A percentile compares a stretch with the other conserved stretches of the same genome.
phyloP scores from a whole-genome alignment of 2,888 invertebrate genomes.

The Hyppa rectilinea region DNA sequence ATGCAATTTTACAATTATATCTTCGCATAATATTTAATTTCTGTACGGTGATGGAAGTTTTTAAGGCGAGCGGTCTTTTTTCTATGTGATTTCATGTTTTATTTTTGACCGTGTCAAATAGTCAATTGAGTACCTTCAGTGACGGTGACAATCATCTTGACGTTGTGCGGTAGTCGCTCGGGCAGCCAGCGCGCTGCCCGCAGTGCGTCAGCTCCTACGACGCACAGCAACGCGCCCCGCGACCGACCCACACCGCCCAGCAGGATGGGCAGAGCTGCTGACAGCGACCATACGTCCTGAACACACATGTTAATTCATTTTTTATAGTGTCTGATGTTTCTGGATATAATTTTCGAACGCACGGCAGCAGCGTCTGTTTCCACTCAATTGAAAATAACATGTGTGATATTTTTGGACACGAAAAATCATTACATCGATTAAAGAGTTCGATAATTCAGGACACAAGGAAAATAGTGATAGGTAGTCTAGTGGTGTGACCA shows the following conservation, averaged over 20 bases:
- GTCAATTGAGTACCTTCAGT: too few species aligned
- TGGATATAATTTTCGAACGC: neutral
- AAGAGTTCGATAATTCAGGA: neutral
- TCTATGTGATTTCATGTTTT: too few species aligned
- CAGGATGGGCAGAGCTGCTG: slow-evolving; percentile 90
- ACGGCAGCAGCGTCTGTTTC: neutral
- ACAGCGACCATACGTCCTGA: slow-evolving; percentile 94
- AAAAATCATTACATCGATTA: neutral
- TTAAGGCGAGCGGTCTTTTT: too few species aligned
- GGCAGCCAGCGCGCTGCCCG: slow-evolving; percentile 94
- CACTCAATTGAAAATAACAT: neutral
- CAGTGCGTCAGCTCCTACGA: slow-evolving; percentile 94
- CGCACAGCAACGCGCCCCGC: slow-evolving; percentile 92
- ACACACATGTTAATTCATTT: too few species aligned
- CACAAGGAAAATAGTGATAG: too few species aligned
- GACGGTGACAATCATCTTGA: slow-evolving; percentile 94
- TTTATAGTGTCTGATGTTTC: neutral
- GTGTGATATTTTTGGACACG: neutral
- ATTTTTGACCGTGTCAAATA: too few species aligned
- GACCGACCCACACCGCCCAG: slow-evolving; percentile 89
- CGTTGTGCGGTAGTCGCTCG: slow-evolving; percentile 92
- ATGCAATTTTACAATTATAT: too few species aligned
- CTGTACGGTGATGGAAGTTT: too few species aligned
- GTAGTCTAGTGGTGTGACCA: too few species aligned
- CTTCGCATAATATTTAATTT: too few species aligned